Percentiles rank a stretch among this genome's conserved stretches.
Evolutionary conservation across 2,888 invertebrate genomes (phyloP).

Genomic region (Eristalis pertinax): DNA sequence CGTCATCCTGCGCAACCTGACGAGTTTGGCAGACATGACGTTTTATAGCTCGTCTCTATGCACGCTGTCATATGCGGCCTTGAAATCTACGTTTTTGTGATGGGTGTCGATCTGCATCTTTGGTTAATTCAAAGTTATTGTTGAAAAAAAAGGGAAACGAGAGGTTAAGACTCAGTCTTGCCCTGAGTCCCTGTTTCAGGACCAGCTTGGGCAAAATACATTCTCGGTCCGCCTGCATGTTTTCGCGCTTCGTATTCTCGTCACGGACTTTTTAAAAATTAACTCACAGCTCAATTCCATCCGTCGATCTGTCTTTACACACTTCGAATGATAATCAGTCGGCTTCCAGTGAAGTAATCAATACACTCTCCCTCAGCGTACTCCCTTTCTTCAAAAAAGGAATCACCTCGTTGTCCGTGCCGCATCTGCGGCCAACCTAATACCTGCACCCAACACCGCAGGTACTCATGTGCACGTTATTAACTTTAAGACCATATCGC

Average conservation of each 20-base stretch:
- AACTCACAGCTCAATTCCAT: not conserved
- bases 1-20: no score
- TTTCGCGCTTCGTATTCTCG: not conserved
- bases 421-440: constrained; percentile 1
- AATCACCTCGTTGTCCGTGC: not conserved
- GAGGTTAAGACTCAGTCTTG: no score
- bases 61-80: no score
- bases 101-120: no score
- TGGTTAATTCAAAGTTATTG: no score
- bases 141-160: no score
- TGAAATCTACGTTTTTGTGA: no score
- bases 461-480: constrained; percentile 30
- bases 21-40: no score
- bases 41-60: no score
- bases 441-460: constrained; percentile 2
- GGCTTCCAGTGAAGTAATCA: not conserved
- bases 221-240: not conserved
- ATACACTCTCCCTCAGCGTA: not conserved
- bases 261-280: not conserved
- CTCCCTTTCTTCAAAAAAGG: not conserved
- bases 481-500: not conserved
- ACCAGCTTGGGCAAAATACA: no score
- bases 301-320: constrained; percentile 12
- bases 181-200: no score
- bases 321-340: not conserved